These are phyloP conservation scores for Leucosticte australis DNA, from an alignment of 2,113 vertebrate genomes.

Conservation along the genomic window DNA sequence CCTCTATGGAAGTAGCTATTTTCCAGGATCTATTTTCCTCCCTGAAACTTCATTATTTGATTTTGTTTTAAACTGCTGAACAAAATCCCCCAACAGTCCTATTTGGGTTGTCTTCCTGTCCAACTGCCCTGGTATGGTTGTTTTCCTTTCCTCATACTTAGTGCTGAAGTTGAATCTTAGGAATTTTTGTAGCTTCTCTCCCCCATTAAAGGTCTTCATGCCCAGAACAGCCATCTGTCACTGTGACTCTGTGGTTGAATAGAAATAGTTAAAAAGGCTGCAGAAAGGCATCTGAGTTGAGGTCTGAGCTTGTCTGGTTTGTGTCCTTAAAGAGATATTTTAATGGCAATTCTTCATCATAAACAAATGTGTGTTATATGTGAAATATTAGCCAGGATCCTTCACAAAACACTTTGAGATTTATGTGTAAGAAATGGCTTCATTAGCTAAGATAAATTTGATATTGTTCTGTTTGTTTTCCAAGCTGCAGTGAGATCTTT, in stretches of 20 bases:
- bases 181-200: neutral
- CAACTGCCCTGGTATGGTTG: neutral
- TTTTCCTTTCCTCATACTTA: neutral
- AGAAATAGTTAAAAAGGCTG: neutral
- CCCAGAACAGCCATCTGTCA: neutral
- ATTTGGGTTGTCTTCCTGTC: neutral
- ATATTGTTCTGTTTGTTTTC: constrained; percentile 13
- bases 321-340: neutral
- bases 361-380: neutral
- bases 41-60: neutral
- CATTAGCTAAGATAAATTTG: neutral
- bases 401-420: neutral
- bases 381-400: neutral
- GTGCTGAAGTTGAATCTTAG: neutral
- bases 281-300: neutral
- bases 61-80: neutral
- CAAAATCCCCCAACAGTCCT: neutral
- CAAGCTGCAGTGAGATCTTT: neutral
- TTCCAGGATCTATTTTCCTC: neutral
- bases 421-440: neutral
- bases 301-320: neutral
- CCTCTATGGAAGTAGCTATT: neutral
- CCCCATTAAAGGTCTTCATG: neutral
- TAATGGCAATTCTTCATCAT: neutral
- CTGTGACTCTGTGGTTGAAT: neutral